Base-by-base conservation (phyloP, 1,140 invertebrate species). In the Drosophila malerkotliana region DNA sequence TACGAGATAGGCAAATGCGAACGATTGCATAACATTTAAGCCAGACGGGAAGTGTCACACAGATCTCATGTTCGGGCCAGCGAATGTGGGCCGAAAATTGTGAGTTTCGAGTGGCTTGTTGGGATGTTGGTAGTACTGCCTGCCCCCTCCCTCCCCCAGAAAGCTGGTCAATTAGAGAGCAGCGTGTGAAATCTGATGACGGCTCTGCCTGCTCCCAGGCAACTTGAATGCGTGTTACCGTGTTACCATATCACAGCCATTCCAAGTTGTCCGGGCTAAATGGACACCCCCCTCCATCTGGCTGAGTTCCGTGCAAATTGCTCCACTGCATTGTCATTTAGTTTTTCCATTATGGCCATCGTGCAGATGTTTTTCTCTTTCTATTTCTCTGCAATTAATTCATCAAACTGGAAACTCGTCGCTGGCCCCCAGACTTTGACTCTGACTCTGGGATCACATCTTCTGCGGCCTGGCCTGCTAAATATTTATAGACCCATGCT, bases 111-210 rank as follows among this genome's bases (percentile, higher is more conserved):
- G 37, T 52, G 48, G 32, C 47, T 52, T 52, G 69, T 47, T 39
- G 18, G 49, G 34, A n/a, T 4, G 34, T 14, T 15, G 45, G 26
- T 7, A 15, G 41, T 32, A 32, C 34, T 12, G 34, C 10, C 39
- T 3, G 15, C 15, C 28, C 18, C 18, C 47, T n/a, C 45, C 47
- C 21, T 18, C 18, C 26, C 45, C 54, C 15, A 14, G 4, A 5
- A 62, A 41, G 44, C 12, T 39, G 60, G 49, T 58, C 64, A 66
- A 83, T 82, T 82, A 71, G 62, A 61, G 60, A 49, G n/a, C 41
- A 82, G 73, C 82, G 82, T 85, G 81, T 87, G 82, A 85, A 85
- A 60, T 67, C 63, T 56, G 69, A 55, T 73, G 67, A 81, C 71
- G 41, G 47, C 41, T 69, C 51, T 34, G 75, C 59, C 57, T 53